Evolutionary conservation across 2,113 vertebrate species (phyloP), one percentile per base, ranked within the genome.

Genomic region (Candoia aspera): DNA sequence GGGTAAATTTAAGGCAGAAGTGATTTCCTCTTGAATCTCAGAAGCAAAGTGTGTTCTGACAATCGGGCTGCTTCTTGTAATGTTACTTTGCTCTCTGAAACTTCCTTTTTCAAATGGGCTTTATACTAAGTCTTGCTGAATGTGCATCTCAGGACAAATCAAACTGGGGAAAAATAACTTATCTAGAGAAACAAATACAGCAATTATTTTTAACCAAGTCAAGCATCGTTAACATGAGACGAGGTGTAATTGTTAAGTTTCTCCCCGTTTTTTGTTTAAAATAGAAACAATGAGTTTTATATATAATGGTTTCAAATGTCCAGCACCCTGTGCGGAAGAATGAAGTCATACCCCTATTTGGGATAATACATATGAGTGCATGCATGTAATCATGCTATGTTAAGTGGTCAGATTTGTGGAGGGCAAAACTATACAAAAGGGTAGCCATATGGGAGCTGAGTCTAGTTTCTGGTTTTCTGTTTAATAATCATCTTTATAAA

Each of bases 191-290:
- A 85, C 68, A 42, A 42, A 15, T 46, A 0, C 6, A 88, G 73
- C 92, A 95, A 91, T 92, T 17, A 94, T 59, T 90, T 92, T 92
- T 93, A 49, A 89, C 83, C 86, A 93, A 92, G 95, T 93, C 86
- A 92, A 92, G 92, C 10, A 9, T 29, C 12, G 59, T 91, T 92
- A 79, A 93, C 92, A 95, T 93, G 87, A 88, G 85, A 62, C 92
- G 89, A 93, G 8, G 60, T 83, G 26, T 29, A 89, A 37, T 23
- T 33, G 15, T 12, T 62, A 92, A 88, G 2, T 15, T 60, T 54
- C 46, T 13, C 54, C 8, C 49, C 2, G 21, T 29, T 29, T 19
- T 49, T 59, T 60, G 21, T 84, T 85, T 21, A 13, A 13, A 58
- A 17, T 88, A 5, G 57, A 84, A 92, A 29, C 29, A n/a, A 26